A percentile compares a stretch with the other conserved stretches of the same genome.
Conservation (phyloP, 30 jellyfish, hydroid and myxozoan genomes). For the Catostylus mosaicus region DNA sequence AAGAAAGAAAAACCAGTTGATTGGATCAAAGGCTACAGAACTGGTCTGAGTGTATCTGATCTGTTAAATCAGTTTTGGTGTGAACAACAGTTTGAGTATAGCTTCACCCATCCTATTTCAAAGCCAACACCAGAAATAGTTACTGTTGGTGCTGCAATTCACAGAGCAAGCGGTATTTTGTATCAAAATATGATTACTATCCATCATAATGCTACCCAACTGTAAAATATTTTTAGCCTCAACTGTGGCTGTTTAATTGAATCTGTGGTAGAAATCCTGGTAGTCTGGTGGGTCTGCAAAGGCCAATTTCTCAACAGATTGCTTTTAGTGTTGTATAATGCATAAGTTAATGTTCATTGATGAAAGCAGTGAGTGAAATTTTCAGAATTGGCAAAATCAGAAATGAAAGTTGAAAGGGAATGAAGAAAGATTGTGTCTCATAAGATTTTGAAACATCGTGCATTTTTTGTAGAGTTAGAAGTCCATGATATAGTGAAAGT, state of each 20-base stretch:
- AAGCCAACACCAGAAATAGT: slow-evolving; percentile 34
- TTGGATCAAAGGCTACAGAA: slow-evolving; percentile 20
- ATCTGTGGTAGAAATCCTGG: no score
- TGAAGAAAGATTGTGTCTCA: background rate
- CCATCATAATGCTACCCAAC: no score
- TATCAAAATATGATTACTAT: no score
- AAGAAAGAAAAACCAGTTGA: slow-evolving; percentile 15
- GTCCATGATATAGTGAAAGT: slow-evolving; percentile 58
- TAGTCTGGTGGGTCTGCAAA: no score
- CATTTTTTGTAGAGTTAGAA: slow-evolving; percentile 46
- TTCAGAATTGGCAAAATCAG: no score
- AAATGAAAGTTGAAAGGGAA: background rate
- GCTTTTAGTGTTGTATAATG: no score
- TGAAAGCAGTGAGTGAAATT: no score
- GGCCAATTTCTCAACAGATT: no score
- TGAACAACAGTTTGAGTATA: slow-evolving; percentile 68
- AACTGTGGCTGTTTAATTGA: no score
- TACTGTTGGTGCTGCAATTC: slow-evolving; percentile 47
- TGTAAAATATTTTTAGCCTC: no score
- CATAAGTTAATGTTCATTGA: no score
- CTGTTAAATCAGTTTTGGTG: slow-evolving; percentile 67
- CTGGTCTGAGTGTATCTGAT: slow-evolving; percentile 58
- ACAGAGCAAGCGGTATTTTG: slow-evolving; percentile 40
- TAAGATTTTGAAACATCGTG: background rate
- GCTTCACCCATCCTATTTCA: slow-evolving; percentile 11